phyloP scores from a whole-genome alignment of 35 echinoderm and acorn worm species.

The Amphiura filiformis region DNA sequence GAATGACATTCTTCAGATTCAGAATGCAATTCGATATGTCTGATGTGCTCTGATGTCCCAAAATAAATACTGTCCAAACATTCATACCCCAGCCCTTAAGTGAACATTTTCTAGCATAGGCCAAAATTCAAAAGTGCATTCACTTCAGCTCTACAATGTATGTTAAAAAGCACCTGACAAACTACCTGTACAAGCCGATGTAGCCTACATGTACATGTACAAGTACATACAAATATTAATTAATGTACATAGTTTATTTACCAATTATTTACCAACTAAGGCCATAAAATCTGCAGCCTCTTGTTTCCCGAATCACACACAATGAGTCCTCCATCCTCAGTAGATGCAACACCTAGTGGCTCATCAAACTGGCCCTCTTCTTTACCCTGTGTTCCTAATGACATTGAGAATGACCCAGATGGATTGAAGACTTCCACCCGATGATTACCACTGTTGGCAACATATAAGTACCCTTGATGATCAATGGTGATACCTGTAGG shows the following conservation, averaged over 20 bases:
- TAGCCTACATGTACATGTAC: neutral
- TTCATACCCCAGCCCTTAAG: too few species aligned
- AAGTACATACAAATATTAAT: neutral
- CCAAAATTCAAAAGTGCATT: too few species aligned
- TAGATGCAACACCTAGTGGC: conserved; percentile 62
- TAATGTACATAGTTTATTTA: neutral
- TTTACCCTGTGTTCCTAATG: conserved; percentile 71
- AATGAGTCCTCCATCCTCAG: conserved; percentile 74
- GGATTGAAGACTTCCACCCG: conserved; percentile 89
- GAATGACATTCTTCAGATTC: too few species aligned
- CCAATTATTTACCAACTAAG: too few species aligned
- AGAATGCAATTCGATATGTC: too few species aligned
- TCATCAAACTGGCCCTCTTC: conserved; percentile 92
- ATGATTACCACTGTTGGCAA: conserved; percentile 90
- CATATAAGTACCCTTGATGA: conserved; percentile 78
- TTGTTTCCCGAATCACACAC: conserved; percentile 91
- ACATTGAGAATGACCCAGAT: conserved; percentile 73
- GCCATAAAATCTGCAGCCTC: conserved; percentile 70
- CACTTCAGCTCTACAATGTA: too few species aligned
- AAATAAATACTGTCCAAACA: too few species aligned
- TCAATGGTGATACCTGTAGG: conserved; percentile 83
- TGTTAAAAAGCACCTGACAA: too few species aligned
- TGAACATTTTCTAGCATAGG: too few species aligned
- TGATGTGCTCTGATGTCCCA: too few species aligned
- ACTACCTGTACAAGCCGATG: too few species aligned